A percentile compares a stretch with the other conserved stretches of the same genome.
These are phyloP conservation scores for Laticauda laticaudata DNA, from an alignment of 2,113 vertebrate genomes.

Conservation along the genomic window DNA sequence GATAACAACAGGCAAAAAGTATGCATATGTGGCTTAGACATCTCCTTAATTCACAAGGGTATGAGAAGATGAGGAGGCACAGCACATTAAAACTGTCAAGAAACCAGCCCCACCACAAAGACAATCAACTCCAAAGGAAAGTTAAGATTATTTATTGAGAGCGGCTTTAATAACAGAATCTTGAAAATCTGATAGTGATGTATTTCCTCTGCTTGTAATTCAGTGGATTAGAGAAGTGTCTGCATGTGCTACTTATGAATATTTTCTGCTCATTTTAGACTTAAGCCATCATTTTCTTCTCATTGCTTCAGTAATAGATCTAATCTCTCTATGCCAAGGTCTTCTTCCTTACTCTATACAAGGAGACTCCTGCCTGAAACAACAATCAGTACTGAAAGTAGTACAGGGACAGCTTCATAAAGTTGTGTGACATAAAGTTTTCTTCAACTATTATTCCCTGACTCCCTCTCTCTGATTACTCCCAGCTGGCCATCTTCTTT, in stretches of 20 bases:
- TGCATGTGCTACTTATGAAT: not conserved
- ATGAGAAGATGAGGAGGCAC: not conserved
- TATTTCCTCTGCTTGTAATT: not conserved
- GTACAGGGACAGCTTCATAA: not conserved
- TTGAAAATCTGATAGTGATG: not conserved
- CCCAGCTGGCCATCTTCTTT: slow-evolving; percentile 17
- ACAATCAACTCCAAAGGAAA: not conserved
- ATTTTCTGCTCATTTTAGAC: not conserved
- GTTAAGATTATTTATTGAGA: not conserved
- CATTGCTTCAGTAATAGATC: not conserved
- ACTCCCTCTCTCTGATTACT: not conserved
- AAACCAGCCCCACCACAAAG: not conserved
- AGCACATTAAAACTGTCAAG: not conserved
- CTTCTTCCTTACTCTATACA: not conserved
- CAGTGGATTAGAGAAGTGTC: not conserved
- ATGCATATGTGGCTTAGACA: not conserved
- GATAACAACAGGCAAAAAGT: not conserved
- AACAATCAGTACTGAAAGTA: not conserved
- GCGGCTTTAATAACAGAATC: not conserved
- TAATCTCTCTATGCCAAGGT: not conserved
- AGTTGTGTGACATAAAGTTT: not conserved
- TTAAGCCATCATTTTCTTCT: not conserved
- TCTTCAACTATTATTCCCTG: not conserved
- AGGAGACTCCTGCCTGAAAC: not conserved
- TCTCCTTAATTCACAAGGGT: not conserved